A percentile compares a stretch with the other conserved stretches of the same genome.
phyloP scores from a whole-genome alignment of 1,140 invertebrate genomes.

The roundworm (Caenorhabditis elegans) region DNA sequence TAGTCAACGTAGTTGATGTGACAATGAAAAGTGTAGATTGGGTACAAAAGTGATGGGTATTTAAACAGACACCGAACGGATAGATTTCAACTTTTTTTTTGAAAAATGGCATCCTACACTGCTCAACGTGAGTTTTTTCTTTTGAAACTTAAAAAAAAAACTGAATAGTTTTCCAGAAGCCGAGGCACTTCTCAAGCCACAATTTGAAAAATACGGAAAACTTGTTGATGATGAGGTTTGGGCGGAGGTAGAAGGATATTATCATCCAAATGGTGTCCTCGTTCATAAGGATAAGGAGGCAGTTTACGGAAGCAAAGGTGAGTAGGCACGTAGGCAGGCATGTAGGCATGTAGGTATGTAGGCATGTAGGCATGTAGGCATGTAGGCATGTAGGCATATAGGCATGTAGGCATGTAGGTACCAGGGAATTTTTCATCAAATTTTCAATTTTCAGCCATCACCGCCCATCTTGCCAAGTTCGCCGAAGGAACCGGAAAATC shows the following conservation, averaged over 20 bases:
- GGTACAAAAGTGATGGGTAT: too few relatives aligned
- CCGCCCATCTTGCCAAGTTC: background rate
- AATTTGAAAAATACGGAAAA: background rate
- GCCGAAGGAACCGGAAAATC: background rate
- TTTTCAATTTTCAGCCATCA: background rate
- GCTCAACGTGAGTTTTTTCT: background rate
- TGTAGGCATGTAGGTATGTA: background rate
- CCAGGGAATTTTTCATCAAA: background rate
- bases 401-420: too few relatives aligned
- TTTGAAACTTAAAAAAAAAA: too few relatives aligned
- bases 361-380: too few relatives aligned
- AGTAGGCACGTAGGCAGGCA: background rate
- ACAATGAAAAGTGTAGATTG: background rate
- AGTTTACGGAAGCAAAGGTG: background rate
- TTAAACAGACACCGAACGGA: background rate
- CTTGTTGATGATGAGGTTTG: background rate
- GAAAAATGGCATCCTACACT: background rate
- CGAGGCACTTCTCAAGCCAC: background rate
- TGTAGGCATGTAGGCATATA: too few relatives aligned
- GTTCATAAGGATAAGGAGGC: slow-evolving; percentile 9
- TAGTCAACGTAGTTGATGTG: background rate
- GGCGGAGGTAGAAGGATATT: background rate
- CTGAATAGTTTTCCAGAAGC: background rate
- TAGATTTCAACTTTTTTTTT: background rate
- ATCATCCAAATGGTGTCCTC: background rate